Percentiles rank a stretch among this genome's conserved stretches.
Evolutionary conservation across 2,888 invertebrate species (phyloP).

Genomic region (Mythimna ferrago): DNA sequence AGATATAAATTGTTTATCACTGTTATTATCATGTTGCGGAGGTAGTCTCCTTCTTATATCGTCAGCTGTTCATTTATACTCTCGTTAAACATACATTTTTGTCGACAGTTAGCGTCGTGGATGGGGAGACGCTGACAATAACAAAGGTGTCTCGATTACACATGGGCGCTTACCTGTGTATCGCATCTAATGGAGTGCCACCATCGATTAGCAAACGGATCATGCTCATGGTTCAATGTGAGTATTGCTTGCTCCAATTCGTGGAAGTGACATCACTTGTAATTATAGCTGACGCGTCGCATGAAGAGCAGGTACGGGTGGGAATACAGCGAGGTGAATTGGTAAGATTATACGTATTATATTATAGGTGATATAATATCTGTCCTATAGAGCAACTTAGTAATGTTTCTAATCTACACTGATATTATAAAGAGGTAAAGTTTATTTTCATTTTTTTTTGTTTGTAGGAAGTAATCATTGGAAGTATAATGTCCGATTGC

Average conservation of each 20-base stretch:
- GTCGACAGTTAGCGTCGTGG: conserved; percentile 95
- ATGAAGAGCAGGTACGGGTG: conserved; percentile 24
- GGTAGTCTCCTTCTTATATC: background rate
- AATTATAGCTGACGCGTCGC: conserved; percentile 32
- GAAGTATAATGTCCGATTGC: too few species aligned
- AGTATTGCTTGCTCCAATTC: conserved; percentile 83
- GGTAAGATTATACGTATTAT: conserved; percentile 36
- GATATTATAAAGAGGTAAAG: too few species aligned
- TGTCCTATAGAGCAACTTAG: background rate
- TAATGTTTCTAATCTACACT: background rate
- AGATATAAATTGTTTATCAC: too few species aligned
- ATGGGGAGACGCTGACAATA: conserved; percentile 96
- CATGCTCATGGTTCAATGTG: conserved; percentile 95
- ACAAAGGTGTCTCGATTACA: conserved; percentile 97
- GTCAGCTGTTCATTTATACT: conserved; percentile 14
- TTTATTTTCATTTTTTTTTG: too few species aligned
- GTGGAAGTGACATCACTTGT: conserved; percentile 40
- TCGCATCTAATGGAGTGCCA: conserved; percentile 97
- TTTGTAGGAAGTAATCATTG: too few species aligned
- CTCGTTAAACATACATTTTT: conserved; percentile 32
- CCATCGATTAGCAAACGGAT: conserved; percentile 97
- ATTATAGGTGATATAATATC: background rate
- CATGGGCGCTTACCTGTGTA: conserved; percentile 98
- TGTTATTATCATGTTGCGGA: background rate
- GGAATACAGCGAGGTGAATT: conserved; percentile 37